These are phyloP conservation scores for Rhyacophila evoluta DNA, from an alignment of 2,888 invertebrate species.

Conservation along the genomic window DNA sequence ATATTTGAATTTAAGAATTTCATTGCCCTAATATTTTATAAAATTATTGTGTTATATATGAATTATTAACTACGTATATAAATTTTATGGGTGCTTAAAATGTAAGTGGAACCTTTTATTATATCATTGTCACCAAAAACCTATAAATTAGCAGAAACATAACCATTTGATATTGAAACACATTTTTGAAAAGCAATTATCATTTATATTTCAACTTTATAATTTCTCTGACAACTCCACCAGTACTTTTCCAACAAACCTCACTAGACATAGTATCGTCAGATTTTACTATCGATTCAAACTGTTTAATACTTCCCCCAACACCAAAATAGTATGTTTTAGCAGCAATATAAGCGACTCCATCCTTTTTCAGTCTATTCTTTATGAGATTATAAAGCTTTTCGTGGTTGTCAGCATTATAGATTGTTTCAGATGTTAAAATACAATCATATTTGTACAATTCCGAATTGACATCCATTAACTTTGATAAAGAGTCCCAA, in stretches of 20 bases:
- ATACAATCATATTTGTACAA: conserved; percentile 82
- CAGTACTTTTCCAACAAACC: conserved; percentile 74
- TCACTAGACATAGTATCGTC: conserved; percentile 69
- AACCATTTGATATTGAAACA: too few relatives aligned
- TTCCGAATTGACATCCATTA: conserved; percentile 61
- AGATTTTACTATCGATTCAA: conserved; percentile 73
- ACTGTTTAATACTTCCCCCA: conserved; percentile 86
- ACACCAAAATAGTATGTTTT: conserved; percentile 96
- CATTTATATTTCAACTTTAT: conserved; percentile 66
- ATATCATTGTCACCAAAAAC: too few relatives aligned
- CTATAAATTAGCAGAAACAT: too few relatives aligned
- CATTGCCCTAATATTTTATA: too few relatives aligned
- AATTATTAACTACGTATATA: too few relatives aligned
- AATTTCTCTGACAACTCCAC: conserved; percentile 76
- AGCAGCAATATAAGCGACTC: conserved; percentile 82
- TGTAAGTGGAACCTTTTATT: too few relatives aligned
- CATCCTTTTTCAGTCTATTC: conserved; percentile 72
- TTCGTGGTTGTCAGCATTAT: conserved; percentile 82
- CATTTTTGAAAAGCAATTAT: background rate
- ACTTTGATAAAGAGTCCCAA: conserved; percentile 74
- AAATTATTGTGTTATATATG: too few relatives aligned
- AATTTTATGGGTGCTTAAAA: too few relatives aligned
- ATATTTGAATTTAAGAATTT: too few relatives aligned
- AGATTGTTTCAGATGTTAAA: conserved; percentile 94
- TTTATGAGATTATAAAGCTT: conserved; percentile 81